Base-by-base conservation (phyloP, 2,888 invertebrate species). In the Hyposoter dolosus region DNA sequence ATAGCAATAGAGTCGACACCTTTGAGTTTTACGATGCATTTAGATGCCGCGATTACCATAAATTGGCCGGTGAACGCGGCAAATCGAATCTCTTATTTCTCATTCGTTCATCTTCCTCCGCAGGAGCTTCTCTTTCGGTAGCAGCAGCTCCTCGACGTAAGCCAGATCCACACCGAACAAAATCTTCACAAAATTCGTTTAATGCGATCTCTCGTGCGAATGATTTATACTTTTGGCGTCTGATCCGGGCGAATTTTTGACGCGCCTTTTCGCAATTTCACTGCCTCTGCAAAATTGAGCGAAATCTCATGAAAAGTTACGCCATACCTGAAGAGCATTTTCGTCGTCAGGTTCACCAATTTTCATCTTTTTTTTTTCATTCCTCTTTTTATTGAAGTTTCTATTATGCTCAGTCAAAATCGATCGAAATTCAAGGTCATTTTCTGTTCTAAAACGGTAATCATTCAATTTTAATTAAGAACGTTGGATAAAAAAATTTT, bases 1-100 rank as follows among this genome's bases (percentile, higher is more conserved):
- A 40, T 68, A 60, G 78, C 47, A 53, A 53, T 75, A 65, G 28
- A 28, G 82, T 83, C 83, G 76, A 83, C 85, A 83, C 80, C 85
- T 80, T 66, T 35, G 72, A 78, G 60, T 83, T 86, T 86, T 77
- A 86, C 80, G 85, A 86, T 86, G 83, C 85, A 86, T 83, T 86
- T 86, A 86, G 80, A 83, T 86, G 83, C 80, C 74, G 50, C 66
- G 80, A 86, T 86, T 86, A 86, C 83, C 85, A 86, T 86, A 86
- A 86, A 86, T 86, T 86, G 77, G 82, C 69, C 69, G 82, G 75
- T 71, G 75, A 82, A 63, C 76, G 28, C 65, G 71, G 60, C 23
- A 69, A 50, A 82, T 79, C 78, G 85, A 86, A 80, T 83, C 82
- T 65, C 47, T 69, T 71, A 15, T 76, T 83, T 56, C 65, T 45